A percentile compares a stretch with the other conserved stretches of the same genome.
Conservation (phyloP, 2,888 invertebrate genomes). For the Melieria crassipennis region DNA sequence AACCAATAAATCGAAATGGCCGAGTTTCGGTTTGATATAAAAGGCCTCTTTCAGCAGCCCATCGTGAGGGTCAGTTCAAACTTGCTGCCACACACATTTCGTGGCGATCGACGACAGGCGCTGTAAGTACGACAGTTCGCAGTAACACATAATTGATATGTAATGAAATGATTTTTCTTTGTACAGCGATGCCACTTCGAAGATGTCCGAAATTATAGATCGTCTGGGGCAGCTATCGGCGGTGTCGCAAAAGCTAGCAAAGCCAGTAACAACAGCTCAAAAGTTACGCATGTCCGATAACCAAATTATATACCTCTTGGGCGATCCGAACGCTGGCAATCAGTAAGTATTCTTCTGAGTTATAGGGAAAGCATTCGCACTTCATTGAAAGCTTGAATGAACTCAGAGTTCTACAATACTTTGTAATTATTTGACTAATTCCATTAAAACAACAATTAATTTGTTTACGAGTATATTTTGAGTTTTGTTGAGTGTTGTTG, state of each 20-base stretch:
- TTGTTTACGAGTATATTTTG: too few species aligned
- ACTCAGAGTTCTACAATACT: too few species aligned
- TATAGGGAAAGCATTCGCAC: too few species aligned
- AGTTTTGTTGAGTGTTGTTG: too few species aligned
- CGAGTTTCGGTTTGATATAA: conserved; percentile 70
- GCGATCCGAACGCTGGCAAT: conserved; percentile 66
- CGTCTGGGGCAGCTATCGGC: conserved; percentile 79
- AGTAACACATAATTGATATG: not conserved
- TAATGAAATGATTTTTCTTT: conserved; percentile 18
- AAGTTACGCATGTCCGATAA: conserved; percentile 71
- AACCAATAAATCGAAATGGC: conserved; percentile 57
- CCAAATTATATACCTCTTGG: conserved; percentile 63
- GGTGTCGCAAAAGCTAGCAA: conserved; percentile 76
- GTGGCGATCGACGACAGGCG: conserved; percentile 67
- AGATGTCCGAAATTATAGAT: conserved; percentile 74
- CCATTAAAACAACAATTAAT: too few species aligned
- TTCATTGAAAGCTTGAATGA: too few species aligned
- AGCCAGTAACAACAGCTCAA: conserved; percentile 78
- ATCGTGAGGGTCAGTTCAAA: conserved; percentile 68
- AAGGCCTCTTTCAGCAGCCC: conserved; percentile 67
- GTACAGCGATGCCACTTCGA: conserved; percentile 70
- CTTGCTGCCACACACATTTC: conserved; percentile 69
- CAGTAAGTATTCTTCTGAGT: conserved; percentile 67
- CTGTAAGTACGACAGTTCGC: conserved; percentile 60
- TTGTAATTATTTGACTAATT: too few species aligned